Percentiles rank a stretch among this genome's conserved stretches.
Evolutionary conservation across 2,888 invertebrate genomes (phyloP).

Genomic region (Podotricha telesiphe): DNA sequence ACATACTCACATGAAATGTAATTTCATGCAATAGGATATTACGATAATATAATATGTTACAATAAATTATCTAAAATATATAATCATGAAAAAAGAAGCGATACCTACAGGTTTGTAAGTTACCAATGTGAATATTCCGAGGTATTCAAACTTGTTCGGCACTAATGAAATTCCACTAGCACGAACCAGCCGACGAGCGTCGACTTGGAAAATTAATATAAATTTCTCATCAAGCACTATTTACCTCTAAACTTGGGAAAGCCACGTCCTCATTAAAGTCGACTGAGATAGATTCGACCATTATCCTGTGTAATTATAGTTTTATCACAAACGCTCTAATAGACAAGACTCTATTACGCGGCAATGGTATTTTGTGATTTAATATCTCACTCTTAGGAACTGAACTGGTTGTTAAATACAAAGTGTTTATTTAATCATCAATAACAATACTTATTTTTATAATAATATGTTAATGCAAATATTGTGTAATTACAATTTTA

Average conservation of each 20-base stretch:
- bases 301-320: slow-evolving; percentile 31
- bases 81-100: not conserved
- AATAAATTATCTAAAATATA: not conserved
- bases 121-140: slow-evolving; percentile 23
- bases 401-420: too few relatives aligned
- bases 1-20: not conserved
- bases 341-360: not conserved
- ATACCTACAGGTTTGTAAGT: slow-evolving; percentile 22
- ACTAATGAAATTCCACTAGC: slow-evolving; percentile 45
- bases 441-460: too few relatives aligned
- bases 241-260: slow-evolving; percentile 34
- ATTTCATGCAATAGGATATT: not conserved
- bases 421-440: too few relatives aligned
- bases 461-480: too few relatives aligned
- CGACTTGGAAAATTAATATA: slow-evolving; percentile 55
- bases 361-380: not conserved
- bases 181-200: slow-evolving; percentile 50
- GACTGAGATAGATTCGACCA: slow-evolving; percentile 30
- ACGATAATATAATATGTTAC: not conserved
- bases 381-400: not conserved
- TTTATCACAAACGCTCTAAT: slow-evolving; percentile 12
- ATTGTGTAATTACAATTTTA: too few relatives aligned
- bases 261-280: slow-evolving; percentile 33
- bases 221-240: slow-evolving; percentile 47
- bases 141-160: slow-evolving; percentile 33